These are phyloP conservation scores for Calameuta idolon DNA, from an alignment of 2,888 invertebrate genomes.

Conservation along the genomic window DNA sequence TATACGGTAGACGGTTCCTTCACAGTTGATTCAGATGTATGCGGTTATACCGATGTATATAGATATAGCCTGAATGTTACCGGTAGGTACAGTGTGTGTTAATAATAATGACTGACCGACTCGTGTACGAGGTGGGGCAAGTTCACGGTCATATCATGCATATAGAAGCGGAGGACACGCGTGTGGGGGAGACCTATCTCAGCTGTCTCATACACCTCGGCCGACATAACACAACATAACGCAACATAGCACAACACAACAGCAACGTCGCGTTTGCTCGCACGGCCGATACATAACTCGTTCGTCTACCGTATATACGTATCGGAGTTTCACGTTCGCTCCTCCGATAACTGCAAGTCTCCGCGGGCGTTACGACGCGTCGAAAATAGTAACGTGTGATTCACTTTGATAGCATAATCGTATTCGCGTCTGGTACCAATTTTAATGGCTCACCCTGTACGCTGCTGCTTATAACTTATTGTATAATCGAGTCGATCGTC, in stretches of 20 bases:
- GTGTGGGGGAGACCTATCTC: conserved; percentile 14
- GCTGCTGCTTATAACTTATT: too few relatives aligned
- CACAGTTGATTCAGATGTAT: background rate
- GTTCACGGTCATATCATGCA: conserved; percentile 58
- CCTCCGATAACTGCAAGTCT: too few relatives aligned
- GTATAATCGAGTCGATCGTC: too few relatives aligned
- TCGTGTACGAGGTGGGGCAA: conserved; percentile 54
- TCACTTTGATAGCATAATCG: too few relatives aligned
- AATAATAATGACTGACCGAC: conserved; percentile 58
- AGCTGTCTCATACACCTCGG: conserved; percentile 15
- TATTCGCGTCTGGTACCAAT: too few relatives aligned
- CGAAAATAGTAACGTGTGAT: too few relatives aligned
- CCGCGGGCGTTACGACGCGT: too few relatives aligned
- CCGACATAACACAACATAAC: conserved; percentile 10
- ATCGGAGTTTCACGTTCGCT: too few relatives aligned
- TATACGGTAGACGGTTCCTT: background rate
- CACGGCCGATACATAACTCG: background rate
- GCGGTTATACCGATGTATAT: background rate
- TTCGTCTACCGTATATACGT: background rate
- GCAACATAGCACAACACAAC: background rate
- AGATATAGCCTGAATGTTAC: background rate
- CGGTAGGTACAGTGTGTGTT: conserved; percentile 37
- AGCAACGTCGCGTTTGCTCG: background rate
- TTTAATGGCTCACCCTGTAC: too few relatives aligned
- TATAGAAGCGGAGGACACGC: conserved; percentile 31